Evolutionary conservation across 1,140 invertebrate species (phyloP).

Genomic region (Tetragnatha versicolor): DNA sequence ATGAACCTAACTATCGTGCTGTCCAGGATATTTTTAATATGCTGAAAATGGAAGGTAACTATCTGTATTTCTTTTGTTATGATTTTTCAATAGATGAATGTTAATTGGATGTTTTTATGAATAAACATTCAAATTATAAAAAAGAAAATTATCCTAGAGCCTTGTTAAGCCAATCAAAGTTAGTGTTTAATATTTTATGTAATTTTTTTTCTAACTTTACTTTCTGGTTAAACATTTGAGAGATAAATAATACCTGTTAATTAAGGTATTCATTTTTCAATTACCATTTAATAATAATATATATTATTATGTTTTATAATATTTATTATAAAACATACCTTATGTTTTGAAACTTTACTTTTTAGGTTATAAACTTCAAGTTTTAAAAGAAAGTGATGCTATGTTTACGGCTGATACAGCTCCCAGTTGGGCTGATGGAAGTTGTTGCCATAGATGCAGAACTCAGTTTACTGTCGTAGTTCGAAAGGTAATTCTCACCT

Average conservation of each 20-base stretch:
- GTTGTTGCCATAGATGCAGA: constrained; percentile 91
- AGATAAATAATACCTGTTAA: too few relatives aligned
- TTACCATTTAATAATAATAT: too few relatives aligned
- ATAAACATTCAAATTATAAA: too few relatives aligned
- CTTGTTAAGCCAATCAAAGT: too few relatives aligned
- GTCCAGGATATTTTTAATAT: constrained; percentile 89
- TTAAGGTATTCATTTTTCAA: too few relatives aligned
- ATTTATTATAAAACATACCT: too few relatives aligned
- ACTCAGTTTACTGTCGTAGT: constrained; percentile 81
- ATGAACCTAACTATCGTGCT: constrained; percentile 83
- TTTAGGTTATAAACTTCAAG: constrained; percentile 85
- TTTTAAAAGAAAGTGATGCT: constrained; percentile 93
- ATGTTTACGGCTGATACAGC: constrained; percentile 98
- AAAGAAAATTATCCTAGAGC: too few relatives aligned
- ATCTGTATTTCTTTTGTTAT: not conserved
- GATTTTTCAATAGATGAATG: not conserved
- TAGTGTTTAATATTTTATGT: too few relatives aligned
- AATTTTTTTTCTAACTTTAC: too few relatives aligned
- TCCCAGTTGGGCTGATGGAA: constrained; percentile 96
- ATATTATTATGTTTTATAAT: too few relatives aligned
- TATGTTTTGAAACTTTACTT: not conserved
- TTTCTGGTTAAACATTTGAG: too few relatives aligned
- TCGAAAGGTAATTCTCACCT: constrained; percentile 72
- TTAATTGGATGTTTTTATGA: too few relatives aligned
- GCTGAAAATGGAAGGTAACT: constrained; percentile 84